A percentile compares a stretch with the other conserved stretches of the same genome.
Evolutionary conservation across 2,888 invertebrate genomes (phyloP).

Genomic region (Nymphalis urticae): DNA sequence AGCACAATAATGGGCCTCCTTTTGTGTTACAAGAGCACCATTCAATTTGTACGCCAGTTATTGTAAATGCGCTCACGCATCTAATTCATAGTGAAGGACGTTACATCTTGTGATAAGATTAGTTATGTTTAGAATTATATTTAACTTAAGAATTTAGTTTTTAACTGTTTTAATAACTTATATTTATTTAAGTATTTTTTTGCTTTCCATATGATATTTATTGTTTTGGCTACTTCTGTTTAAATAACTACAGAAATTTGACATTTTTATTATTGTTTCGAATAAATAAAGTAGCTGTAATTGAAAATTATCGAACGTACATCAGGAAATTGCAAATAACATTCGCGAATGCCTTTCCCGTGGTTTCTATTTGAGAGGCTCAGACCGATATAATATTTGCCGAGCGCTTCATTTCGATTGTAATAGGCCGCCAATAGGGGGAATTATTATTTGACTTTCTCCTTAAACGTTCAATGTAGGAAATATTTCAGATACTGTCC

Average conservation of each 20-base stretch:
- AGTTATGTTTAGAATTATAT: constrained; percentile 20
- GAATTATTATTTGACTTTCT: constrained; percentile 41
- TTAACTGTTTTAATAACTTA: background rate
- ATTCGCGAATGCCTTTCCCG: constrained; percentile 20
- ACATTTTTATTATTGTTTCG: background rate
- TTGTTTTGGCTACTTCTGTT: no score
- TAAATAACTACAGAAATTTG: no score
- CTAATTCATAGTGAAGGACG: constrained; percentile 36
- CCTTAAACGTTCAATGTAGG: constrained; percentile 28
- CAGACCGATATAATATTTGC: constrained; percentile 53
- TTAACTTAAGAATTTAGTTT: constrained; percentile 7
- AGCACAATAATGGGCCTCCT: constrained; percentile 39
- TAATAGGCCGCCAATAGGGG: constrained; percentile 46
- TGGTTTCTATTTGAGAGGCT: constrained; percentile 29
- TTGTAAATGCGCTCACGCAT: constrained; percentile 35
- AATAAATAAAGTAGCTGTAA: background rate
- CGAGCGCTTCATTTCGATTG: constrained; percentile 61
- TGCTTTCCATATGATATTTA: background rate
- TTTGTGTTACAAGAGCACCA: constrained; percentile 30
- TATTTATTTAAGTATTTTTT: background rate
- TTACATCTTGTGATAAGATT: constrained; percentile 28
- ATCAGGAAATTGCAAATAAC: constrained; percentile 25
- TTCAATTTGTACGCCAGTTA: constrained; percentile 37
- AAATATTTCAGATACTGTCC: constrained; percentile 7
- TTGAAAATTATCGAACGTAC: background rate